Base-by-base conservation (phyloP, 2,888 invertebrate genomes). In the Bugulina stolonifera region DNA sequence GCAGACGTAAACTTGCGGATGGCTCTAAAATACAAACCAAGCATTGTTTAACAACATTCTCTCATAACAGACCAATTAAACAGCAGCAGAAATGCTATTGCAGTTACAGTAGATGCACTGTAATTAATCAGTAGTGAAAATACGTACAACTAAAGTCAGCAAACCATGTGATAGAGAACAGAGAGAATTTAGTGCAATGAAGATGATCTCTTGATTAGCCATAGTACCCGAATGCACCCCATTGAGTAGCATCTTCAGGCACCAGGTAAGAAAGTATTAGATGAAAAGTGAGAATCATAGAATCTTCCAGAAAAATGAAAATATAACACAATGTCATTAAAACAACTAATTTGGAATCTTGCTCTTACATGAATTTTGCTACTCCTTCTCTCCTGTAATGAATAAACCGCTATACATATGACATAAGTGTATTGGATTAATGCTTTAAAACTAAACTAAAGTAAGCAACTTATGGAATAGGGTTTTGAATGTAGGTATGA, bases 1-100 rank as follows among this genome's bases (percentile, higher is more conserved):
- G 82, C 84, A 22, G 80, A 75, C 0, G 81, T 78, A 73, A 82
- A 84, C 73, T 81, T 81, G 76, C 82, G 81, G 35, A 84, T 81
- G 25, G 84, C 83, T 75, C 83, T 83, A 77, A 55, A 55, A 18
- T 18, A 43, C 43, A 43, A 43, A 43, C 18, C 43, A 43, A 43
- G 18, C n/a, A n/a, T n/a, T n/a, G n/a, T n/a, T n/a, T n/a, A n/a
- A n/a, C n/a, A n/a, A n/a, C n/a, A n/a, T n/a, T n/a, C n/a, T n/a
- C n/a, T n/a, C n/a, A n/a, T n/a, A n/a, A n/a, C n/a, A n/a, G n/a
- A n/a, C n/a, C n/a, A n/a, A n/a, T n/a, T n/a, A n/a, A n/a, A n/a
- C n/a, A n/a, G n/a, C n/a, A n/a, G n/a, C n/a, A n/a, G n/a, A n/a
- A n/a, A n/a, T n/a, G n/a, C n/a, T n/a, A n/a, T n/a, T n/a, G n/a